These are phyloP conservation scores for Phania funesta DNA, from an alignment of 2,888 invertebrate species.

Conservation along the genomic window DNA sequence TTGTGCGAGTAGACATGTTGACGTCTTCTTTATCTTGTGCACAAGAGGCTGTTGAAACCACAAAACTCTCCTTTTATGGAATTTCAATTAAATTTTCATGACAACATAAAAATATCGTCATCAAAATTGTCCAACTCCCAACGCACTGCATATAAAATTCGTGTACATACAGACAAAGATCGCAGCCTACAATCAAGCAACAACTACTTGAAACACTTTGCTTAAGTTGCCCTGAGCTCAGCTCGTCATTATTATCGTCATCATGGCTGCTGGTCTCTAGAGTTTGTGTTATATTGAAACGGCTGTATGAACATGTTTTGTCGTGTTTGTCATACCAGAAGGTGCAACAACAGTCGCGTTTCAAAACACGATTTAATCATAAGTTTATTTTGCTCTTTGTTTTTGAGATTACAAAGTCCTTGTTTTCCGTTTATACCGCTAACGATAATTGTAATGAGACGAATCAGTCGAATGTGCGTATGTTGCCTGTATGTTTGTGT, in stretches of 20 bases:
- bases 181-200: conserved; percentile 15
- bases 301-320: conserved; percentile 57
- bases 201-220: conserved; percentile 34
- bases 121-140: conserved; percentile 69
- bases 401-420: conserved; percentile 27
- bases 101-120: conserved; percentile 78
- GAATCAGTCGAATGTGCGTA: conserved; percentile 36
- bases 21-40: conserved; percentile 68
- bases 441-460: conserved; percentile 68
- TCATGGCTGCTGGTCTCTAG: conserved; percentile 54
- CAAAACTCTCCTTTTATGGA: conserved; percentile 75
- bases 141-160: conserved; percentile 21
- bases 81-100: conserved; percentile 79
- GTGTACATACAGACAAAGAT: not conserved
- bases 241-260: conserved; percentile 9
- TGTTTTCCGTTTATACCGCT: conserved; percentile 37
- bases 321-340: conserved; percentile 68
- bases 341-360: conserved; percentile 70
- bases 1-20: conserved; percentile 68
- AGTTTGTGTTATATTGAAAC: conserved; percentile 33
- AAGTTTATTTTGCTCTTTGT: conserved; percentile 27
- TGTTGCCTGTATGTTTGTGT: not conserved
- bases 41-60: conserved; percentile 3
- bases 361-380: conserved; percentile 62
- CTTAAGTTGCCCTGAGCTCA: conserved; percentile 8